These are phyloP conservation scores for Cryptus viduatorius DNA, from an alignment of 2,888 invertebrate genomes.

Conservation along the genomic window DNA sequence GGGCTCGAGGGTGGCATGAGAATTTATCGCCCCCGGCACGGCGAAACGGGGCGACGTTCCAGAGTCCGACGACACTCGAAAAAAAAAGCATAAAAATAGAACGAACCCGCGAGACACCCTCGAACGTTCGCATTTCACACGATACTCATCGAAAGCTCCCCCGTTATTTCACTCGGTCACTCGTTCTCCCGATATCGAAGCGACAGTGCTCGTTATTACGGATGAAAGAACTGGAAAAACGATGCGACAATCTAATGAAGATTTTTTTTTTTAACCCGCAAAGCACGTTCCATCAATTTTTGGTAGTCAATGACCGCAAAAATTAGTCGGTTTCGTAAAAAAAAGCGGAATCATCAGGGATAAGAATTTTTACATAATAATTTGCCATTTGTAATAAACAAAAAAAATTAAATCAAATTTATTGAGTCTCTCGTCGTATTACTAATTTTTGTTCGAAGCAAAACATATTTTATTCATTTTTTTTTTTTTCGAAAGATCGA, in stretches of 20 bases:
- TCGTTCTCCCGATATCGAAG: slow-evolving; percentile 22
- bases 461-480: too few relatives aligned
- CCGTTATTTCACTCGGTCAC: slow-evolving; percentile 46
- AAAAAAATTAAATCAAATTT: too few relatives aligned
- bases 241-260: slow-evolving; percentile 17
- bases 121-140: slow-evolving; percentile 52
- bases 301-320: background rate
- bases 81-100: slow-evolving; percentile 38
- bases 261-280: slow-evolving; percentile 25
- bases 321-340: too few relatives aligned
- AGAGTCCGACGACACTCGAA: slow-evolving; percentile 38
- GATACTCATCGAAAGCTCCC: background rate
- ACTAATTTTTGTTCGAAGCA: too few relatives aligned
- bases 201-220: slow-evolving; percentile 57
- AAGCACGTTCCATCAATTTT: slow-evolving; percentile 9
- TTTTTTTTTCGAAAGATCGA: too few relatives aligned
- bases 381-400: too few relatives aligned
- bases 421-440: too few relatives aligned
- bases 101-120: slow-evolving; percentile 30
- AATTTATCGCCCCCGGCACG: slow-evolving; percentile 56
- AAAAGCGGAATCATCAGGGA: too few relatives aligned
- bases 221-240: slow-evolving; percentile 30
- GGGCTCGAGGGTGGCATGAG: slow-evolving; percentile 56
- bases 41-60: slow-evolving; percentile 38
- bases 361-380: too few relatives aligned